Base-by-base conservation (phyloP, 2,797 vertebrate species). In the Clamator glandarius region DNA sequence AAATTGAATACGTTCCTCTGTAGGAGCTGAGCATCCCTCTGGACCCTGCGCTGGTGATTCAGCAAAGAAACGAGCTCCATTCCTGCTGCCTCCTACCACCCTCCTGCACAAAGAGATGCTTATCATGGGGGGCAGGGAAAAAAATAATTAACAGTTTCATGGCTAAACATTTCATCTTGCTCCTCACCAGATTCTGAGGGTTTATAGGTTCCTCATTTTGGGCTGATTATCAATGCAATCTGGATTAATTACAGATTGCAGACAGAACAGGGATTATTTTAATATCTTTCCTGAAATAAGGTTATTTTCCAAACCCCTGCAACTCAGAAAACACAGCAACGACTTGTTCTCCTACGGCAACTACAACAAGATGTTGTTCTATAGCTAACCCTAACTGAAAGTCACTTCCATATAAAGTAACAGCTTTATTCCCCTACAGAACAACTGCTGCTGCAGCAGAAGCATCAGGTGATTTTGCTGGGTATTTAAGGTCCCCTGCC, bases 1-100 rank as follows among this genome's bases (percentile, higher is more conserved):
- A 70, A 93, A 89, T 78, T 97, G 89, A 96, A 90, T 96, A 87
- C 5, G 4, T 55, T 92, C 67, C 79, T 93, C 82, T 96, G 95
- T 95, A 72, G 44, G 35, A 84, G 92, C 75, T 0, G 3, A 86
- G 84, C n/a, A 42, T 89, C 90, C 72, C 80, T 51, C 87, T 46
- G 75, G 80, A 88, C 42, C 19, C 1, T 0, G 57, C 4, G 1
- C 39, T 64, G 74, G 87, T 72, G 95, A 91, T 69, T 84, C 89
- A 93, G 54, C 23, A 50, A 54, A 63, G 74, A 20, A 81, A 64
- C 1, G 4, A 91, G 63, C 41, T 81, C 89, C 84, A 62, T 51
- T 85, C 73, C 92, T 83, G 28, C 29, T 33, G 62, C 80, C 87
- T 95, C 92, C 87, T 59, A 77, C 90, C 19, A 33, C 59, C 36